Evolutionary conservation across 2,797 vertebrate genomes (phyloP), one percentile per base, ranked within the genome.

Genomic region (Adelosebastes latens): DNA sequence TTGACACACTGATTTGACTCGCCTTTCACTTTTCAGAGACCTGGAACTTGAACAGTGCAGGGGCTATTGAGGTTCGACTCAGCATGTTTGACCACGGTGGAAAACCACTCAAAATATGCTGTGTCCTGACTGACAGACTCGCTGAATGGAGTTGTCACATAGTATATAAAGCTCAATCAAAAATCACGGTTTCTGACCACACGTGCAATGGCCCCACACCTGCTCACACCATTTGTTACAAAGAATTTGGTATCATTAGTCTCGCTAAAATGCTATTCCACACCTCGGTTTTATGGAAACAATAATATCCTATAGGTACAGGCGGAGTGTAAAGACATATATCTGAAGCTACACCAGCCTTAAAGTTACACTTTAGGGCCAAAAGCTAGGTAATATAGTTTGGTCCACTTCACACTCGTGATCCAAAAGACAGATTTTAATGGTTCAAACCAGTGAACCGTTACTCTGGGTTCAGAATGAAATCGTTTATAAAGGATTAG

Each of bases 1-100:
- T 93, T 92, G 94, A 94, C 91, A 77, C 52, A 75, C 86, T 72
- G 92, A 87, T 90, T 91, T 81, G 87, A 90, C 88, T 91, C 46
- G 85, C 80, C 85, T 93, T 95, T 93, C 82, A 61, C 89, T 92
- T 90, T 92, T 90, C 64, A 42, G 72, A 85, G 82, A 91, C 72
- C 87, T 87, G 90, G 92, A 94, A 94, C 94, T 94, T 94, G 91
- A 93, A 96, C 90, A 77, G 89, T 63, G 63, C 42, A 34, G 87
- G 84, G 90, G 75, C 82, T 74, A 79, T 42, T 25, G 79, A 80
- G 78, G 83, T 91, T 79, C 86, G 56, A 86, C 91, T 93, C 92
- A 87, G 93, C 88, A 75, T 65, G 87, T 92, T 87, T 77, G 84
- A 90, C 94, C 88, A 22, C 1, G 16, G 86, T 56, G 85, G 88